Percentiles rank a stretch among this genome's conserved stretches.
phyloP scores from a whole-genome alignment of 2,888 invertebrate genomes.

The Lepidocyrtinus sp. region DNA sequence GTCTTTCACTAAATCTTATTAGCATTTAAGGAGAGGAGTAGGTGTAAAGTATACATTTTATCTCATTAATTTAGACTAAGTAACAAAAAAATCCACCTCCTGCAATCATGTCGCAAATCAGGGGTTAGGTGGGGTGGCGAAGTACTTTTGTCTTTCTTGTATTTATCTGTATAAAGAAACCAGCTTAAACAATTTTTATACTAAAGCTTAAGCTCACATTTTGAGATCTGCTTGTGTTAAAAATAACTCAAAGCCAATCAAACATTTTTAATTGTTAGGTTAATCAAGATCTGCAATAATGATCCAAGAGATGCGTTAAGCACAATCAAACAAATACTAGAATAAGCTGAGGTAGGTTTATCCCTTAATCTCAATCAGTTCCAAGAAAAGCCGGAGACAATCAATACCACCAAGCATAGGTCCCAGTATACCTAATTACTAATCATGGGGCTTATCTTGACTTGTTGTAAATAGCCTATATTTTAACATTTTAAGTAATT shows the following conservation, averaged over 20 bases:
- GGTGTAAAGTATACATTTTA: not conserved
- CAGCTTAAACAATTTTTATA: not conserved
- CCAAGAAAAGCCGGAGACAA: conserved; percentile 64
- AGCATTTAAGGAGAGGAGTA: not conserved
- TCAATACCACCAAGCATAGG: conserved; percentile 64
- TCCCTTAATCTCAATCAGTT: conserved; percentile 27
- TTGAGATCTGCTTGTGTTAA: conserved; percentile 38
- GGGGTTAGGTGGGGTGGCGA: too few species aligned
- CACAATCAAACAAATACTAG: conserved; percentile 48
- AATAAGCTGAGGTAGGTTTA: conserved; percentile 22
- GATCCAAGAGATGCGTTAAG: conserved; percentile 55
- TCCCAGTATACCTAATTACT: conserved; percentile 30
- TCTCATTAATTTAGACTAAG: conserved; percentile 11
- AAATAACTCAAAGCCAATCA: conserved; percentile 38
- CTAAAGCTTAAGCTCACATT: conserved; percentile 3
- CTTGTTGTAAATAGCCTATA: conserved; percentile 64
- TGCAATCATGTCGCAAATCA: too few species aligned
- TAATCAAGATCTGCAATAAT: conserved; percentile 45
- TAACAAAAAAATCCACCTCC: not conserved
- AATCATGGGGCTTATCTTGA: conserved; percentile 45
- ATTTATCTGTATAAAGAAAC: conserved; percentile 47
- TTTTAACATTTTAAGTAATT: not conserved
- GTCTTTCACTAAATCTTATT: conserved; percentile 49
- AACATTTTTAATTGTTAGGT: conserved; percentile 41
- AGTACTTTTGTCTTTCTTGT: conserved; percentile 48